Conservation (phyloP, 2,888 invertebrate species). For the Aphodius sticticus region DNA sequence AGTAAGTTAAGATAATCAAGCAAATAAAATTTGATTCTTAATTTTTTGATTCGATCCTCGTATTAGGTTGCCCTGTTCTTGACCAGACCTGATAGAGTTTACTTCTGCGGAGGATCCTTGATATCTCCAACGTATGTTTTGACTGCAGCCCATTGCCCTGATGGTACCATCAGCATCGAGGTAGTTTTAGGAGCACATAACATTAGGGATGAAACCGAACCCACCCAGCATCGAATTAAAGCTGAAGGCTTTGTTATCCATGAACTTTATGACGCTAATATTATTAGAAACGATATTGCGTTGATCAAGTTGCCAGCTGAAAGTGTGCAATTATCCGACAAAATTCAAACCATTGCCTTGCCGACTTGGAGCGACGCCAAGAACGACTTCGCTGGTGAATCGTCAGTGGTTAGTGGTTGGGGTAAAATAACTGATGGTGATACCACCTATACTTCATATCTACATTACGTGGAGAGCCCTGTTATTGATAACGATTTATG, state of each 20-base stretch:
- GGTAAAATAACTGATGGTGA: slow-evolving; percentile 55
- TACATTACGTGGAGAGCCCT: slow-evolving; percentile 17
- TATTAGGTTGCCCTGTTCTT: slow-evolving; percentile 43
- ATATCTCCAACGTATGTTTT: slow-evolving; percentile 61
- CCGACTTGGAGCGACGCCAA: slow-evolving; percentile 44
- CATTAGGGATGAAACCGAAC: slow-evolving; percentile 48
- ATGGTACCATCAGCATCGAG: slow-evolving; percentile 47
- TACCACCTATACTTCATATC: slow-evolving; percentile 14
- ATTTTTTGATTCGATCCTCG: slow-evolving; percentile 25
- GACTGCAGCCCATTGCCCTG: slow-evolving; percentile 63
- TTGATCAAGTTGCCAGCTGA: slow-evolving; percentile 13
- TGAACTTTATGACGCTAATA: slow-evolving; percentile 43
- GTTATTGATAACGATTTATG: slow-evolving; percentile 49
- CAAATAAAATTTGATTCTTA: neutral
- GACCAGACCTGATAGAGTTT: slow-evolving; percentile 49
- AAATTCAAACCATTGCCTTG: slow-evolving; percentile 31
- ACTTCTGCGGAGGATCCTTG: slow-evolving; percentile 64
- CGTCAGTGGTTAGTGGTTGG: slow-evolving; percentile 62
- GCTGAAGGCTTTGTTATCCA: slow-evolving; percentile 38
- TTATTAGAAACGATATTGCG: slow-evolving; percentile 59
- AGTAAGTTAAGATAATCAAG: neutral
- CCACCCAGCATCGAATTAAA: slow-evolving; percentile 45
- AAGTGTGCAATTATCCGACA: neutral
- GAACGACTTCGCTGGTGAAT: slow-evolving; percentile 53
- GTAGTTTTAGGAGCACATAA: slow-evolving; percentile 49